Evolutionary conservation across 1,140 invertebrate species (phyloP).

Genomic region (Zaprionus ghesquierei): DNA sequence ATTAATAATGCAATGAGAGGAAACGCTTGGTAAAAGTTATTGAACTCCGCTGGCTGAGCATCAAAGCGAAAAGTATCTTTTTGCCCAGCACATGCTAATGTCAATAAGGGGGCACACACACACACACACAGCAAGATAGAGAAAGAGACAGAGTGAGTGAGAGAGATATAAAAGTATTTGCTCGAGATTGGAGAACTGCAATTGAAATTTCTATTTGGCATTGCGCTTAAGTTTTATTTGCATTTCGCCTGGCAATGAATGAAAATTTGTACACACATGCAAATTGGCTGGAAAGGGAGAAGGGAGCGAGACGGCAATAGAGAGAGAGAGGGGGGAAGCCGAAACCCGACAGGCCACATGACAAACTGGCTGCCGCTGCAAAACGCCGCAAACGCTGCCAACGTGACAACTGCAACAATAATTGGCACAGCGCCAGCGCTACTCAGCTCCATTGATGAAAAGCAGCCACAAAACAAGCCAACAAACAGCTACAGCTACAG

Average conservation of each 20-base stretch:
- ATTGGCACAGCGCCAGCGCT: slow-evolving; percentile 62
- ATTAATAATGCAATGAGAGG: slow-evolving; percentile 8
- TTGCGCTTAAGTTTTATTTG: slow-evolving; percentile 56
- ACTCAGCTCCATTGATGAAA: slow-evolving; percentile 73
- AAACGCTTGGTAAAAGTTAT: slow-evolving; percentile 30
- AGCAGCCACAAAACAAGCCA: slow-evolving; percentile 46
- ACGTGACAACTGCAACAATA: slow-evolving; percentile 65
- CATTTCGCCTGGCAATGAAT: slow-evolving; percentile 60
- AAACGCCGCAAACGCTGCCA: slow-evolving; percentile 14
- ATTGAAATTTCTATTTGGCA: slow-evolving; percentile 44
- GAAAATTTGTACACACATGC: slow-evolving; percentile 58
- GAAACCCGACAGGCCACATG: slow-evolving; percentile 44
- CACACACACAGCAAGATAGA: background rate
- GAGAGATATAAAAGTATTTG: background rate
- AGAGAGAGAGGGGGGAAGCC: slow-evolving; percentile 13
- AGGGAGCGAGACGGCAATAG: background rate
- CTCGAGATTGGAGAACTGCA: slow-evolving; percentile 10
- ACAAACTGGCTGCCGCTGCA: slow-evolving; percentile 43
- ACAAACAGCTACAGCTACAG: slow-evolving; percentile 36
- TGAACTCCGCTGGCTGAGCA: slow-evolving; percentile 21
- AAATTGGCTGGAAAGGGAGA: slow-evolving; percentile 35
- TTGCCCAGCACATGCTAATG: slow-evolving; percentile 34
- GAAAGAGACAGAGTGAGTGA: background rate
- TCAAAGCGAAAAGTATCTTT: slow-evolving; percentile 23
- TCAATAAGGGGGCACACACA: slow-evolving; percentile 19